These are phyloP conservation scores for Ochotona princeps DNA, from an alignment of 2,113 vertebrate species.

Conservation along the genomic window DNA sequence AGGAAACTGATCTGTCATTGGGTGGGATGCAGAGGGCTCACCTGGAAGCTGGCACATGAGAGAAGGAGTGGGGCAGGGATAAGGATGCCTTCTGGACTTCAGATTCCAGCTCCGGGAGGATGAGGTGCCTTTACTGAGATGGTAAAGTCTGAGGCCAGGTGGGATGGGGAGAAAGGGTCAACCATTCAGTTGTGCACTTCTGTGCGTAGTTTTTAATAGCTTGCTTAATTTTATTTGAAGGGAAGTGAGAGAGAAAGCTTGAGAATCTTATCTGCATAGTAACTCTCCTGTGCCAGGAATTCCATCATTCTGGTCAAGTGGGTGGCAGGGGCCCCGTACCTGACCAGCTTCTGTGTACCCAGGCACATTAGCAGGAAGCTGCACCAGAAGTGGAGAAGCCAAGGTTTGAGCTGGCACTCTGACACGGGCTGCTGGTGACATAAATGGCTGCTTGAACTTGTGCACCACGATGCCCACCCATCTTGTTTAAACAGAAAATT, in stretches of 20 bases:
- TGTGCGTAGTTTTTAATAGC: neutral
- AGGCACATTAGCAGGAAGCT: too few species aligned
- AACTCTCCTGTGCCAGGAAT: too few species aligned
- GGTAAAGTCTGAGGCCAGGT: neutral
- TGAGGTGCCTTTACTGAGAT: neutral
- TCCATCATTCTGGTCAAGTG: too few species aligned
- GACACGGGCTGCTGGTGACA: too few species aligned
- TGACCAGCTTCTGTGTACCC: too few species aligned
- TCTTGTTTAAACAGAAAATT: neutral
- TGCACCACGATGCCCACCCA: neutral
- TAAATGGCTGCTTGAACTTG: too few species aligned
- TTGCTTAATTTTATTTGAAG: too few species aligned
- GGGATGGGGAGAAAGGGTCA: neutral
- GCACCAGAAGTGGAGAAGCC: too few species aligned
- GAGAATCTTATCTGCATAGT: too few species aligned
- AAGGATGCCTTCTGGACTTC: neutral
- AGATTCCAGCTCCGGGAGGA: neutral
- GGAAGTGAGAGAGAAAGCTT: too few species aligned
- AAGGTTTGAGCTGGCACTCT: too few species aligned
- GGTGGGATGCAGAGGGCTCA: neutral
- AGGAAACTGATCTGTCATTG: neutral
- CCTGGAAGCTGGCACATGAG: neutral
- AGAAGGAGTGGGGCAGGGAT: neutral
- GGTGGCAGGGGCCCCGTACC: too few species aligned
- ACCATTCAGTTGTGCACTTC: neutral